Conservation (phyloP, 2,797 vertebrate species). For the Steatocranus sp. region DNA sequence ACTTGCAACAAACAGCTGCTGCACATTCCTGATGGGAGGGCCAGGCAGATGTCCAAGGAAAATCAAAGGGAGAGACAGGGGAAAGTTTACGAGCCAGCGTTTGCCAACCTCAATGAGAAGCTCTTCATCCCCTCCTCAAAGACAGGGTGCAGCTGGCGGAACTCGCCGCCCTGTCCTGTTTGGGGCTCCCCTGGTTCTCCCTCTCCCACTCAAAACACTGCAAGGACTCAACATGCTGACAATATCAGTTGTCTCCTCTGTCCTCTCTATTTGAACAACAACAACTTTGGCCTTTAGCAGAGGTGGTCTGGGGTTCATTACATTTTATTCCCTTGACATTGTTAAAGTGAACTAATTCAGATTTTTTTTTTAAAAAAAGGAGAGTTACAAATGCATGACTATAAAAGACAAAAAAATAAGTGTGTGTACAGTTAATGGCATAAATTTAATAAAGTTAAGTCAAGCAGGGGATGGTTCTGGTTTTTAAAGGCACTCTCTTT, state of each 20-base stretch:
- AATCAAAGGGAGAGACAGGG: constrained; percentile 95
- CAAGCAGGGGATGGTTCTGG: not conserved
- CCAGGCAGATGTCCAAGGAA: constrained; percentile 99
- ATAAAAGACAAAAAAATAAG: not conserved
- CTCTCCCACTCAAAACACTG: constrained; percentile 58
- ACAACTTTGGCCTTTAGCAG: constrained; percentile 52
- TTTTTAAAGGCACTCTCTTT: not conserved
- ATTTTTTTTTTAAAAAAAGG: rapidly evolving
- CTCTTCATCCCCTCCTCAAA: constrained; percentile 87
- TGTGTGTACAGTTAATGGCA: not conserved
- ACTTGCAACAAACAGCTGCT: constrained; percentile 96
- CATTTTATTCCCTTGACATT: constrained; percentile 34
- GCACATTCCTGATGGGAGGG: constrained; percentile 95
- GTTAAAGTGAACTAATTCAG: constrained; percentile 10
- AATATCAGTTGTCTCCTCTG: constrained; percentile 76
- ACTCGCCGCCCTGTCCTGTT: constrained; percentile 81
- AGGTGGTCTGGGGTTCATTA: constrained; percentile 24
- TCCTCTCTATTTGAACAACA: constrained; percentile 56
- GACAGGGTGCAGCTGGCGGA: constrained; percentile 92
- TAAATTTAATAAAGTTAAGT: not conserved
- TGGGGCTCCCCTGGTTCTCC: constrained; percentile 67
- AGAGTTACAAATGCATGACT: not conserved
- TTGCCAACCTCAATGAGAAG: constrained; percentile 95
- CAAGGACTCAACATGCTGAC: constrained; percentile 71
- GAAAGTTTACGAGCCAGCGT: constrained; percentile 93